Percentiles rank a stretch among this genome's conserved stretches.
phyloP scores from a whole-genome alignment of 2,888 invertebrate genomes.

The Andrena bucephala region DNA sequence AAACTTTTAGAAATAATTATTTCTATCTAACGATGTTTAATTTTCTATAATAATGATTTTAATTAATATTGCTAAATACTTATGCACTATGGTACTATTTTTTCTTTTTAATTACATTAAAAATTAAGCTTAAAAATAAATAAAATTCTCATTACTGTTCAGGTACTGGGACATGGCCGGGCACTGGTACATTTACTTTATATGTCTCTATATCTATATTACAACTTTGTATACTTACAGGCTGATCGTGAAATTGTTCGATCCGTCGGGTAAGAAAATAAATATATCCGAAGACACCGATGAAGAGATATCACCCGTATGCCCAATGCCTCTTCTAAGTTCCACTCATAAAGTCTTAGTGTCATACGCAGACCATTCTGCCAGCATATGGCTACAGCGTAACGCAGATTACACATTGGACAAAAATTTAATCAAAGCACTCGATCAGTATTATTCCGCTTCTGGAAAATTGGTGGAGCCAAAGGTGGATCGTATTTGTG shows the following conservation, averaged over 20 bases:
- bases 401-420: constrained; percentile 85
- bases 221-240: constrained; percentile 84
- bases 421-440: constrained; percentile 84
- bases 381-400: constrained; percentile 89
- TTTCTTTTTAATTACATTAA: no score
- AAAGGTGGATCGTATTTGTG: constrained; percentile 87
- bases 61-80: no score
- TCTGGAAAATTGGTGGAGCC: constrained; percentile 86
- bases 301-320: constrained; percentile 85
- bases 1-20: no score
- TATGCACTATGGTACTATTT: no score
- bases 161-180: no score
- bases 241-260: constrained; percentile 89
- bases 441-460: constrained; percentile 87
- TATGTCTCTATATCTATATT: constrained; percentile 34
- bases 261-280: constrained; percentile 78
- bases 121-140: no score
- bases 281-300: constrained; percentile 68
- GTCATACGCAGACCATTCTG: constrained; percentile 87
- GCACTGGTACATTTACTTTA: not conserved
- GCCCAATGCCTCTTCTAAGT: constrained; percentile 88
- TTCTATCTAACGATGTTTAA: no score
- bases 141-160: no score
- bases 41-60: no score
- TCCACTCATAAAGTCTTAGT: constrained; percentile 88